These are phyloP conservation scores for Cygnus olor DNA, from an alignment of 2,797 vertebrate genomes.

Conservation along the genomic window DNA sequence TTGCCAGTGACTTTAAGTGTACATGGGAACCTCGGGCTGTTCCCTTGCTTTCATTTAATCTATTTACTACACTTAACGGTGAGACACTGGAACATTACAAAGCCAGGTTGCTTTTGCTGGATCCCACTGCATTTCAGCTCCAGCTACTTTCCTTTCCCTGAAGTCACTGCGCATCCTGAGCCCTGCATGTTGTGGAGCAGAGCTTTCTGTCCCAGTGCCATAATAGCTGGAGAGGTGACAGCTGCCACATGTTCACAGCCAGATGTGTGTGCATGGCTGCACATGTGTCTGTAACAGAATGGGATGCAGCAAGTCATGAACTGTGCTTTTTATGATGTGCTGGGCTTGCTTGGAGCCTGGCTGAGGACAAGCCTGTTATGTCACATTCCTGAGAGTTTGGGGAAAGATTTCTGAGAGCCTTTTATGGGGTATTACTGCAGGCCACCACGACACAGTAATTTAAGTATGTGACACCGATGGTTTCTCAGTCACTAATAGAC, in stretches of 20 bases:
- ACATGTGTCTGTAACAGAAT: background rate
- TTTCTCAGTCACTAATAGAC: background rate
- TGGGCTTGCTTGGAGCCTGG: background rate
- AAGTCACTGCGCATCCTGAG: background rate
- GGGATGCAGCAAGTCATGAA: background rate
- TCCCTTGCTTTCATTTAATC: background rate
- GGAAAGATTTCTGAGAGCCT: background rate
- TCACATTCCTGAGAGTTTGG: slow-evolving; percentile 9
- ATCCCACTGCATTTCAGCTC: background rate
- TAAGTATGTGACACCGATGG: background rate
- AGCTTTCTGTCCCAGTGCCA: background rate
- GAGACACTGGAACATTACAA: background rate
- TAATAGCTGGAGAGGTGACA: background rate
- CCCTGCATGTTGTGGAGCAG: background rate
- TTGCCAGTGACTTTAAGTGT: background rate
- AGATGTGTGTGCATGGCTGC: background rate
- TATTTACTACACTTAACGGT: background rate
- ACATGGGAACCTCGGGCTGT: background rate
- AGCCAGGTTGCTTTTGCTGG: background rate
- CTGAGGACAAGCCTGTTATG: background rate
- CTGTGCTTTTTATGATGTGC: background rate
- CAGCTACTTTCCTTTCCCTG: background rate
- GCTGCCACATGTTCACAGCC: background rate
- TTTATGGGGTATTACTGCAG: background rate
- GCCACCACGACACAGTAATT: background rate